phyloP scores from a whole-genome alignment of 2,113 vertebrate genomes.

The Sapajus apella region DNA sequence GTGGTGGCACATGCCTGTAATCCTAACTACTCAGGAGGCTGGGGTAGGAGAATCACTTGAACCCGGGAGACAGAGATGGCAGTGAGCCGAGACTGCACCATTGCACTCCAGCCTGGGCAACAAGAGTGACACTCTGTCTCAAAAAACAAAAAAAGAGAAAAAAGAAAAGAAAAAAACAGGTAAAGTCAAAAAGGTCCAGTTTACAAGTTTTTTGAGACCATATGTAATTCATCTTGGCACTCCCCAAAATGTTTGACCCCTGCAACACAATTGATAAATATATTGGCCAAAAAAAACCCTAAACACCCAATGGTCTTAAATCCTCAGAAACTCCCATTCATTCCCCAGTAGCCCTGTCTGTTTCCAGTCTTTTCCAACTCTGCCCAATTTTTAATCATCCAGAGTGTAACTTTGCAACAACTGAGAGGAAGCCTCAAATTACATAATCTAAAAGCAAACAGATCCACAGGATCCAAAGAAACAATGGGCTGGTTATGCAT shows the following conservation, averaged over 20 bases:
- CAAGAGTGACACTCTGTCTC: no score
- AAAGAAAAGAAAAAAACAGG: no score
- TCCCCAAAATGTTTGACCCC: neutral
- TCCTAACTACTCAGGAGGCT: no score
- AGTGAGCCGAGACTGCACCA: no score
- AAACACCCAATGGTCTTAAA: neutral
- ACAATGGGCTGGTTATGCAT: neutral
- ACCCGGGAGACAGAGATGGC: no score
- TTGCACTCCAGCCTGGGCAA: no score
- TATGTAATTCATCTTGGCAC: neutral
- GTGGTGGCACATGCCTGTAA: no score
- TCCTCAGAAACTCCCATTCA: neutral
- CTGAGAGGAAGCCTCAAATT: neutral
- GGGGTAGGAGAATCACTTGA: no score
- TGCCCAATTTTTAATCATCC: neutral
- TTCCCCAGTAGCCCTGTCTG: neutral
- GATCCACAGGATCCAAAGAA: neutral
- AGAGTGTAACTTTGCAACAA: neutral
- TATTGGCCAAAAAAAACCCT: neutral
- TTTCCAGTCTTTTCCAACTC: neutral
- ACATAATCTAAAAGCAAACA: neutral
- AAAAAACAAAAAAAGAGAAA: no score
- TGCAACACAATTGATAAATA: neutral
- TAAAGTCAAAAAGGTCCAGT: neutral
- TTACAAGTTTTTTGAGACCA: neutral